These are phyloP conservation scores for Anthopleura xanthogrammica DNA, from an alignment of 92 coral and sea anemone genomes.

Conservation along the genomic window DNA sequence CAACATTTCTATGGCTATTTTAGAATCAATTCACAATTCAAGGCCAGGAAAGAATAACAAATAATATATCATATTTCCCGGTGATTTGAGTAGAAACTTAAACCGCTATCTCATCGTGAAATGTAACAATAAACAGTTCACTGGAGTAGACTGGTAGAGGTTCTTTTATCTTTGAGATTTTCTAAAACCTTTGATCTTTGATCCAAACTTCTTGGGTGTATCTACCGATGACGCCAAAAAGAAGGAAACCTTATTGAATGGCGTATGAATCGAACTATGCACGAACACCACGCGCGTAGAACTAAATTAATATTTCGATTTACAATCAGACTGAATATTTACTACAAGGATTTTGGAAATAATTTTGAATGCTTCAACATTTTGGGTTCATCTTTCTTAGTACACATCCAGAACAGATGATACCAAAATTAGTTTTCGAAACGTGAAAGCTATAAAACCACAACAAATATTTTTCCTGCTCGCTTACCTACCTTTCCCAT, in stretches of 20 bases:
- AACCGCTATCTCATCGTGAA: background rate
- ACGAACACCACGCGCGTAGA: background rate
- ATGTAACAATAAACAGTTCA: background rate
- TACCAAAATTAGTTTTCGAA: background rate
- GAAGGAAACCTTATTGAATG: background rate
- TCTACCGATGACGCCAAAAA: background rate
- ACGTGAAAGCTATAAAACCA: background rate
- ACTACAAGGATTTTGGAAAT: background rate
- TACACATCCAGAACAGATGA: background rate
- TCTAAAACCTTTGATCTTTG: background rate
- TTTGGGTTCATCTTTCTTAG: background rate
- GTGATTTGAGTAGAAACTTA: background rate
- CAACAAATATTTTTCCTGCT: background rate
- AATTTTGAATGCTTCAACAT: background rate
- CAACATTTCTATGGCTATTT: background rate
- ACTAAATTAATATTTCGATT: background rate
- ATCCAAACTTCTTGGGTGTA: background rate
- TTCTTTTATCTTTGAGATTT: background rate
- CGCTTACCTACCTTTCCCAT: constrained; percentile 11
- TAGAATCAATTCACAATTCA: background rate
- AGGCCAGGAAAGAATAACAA: background rate
- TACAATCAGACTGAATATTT: background rate
- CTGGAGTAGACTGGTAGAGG: background rate
- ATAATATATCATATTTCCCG: background rate
- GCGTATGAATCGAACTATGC: background rate